Conservation (phyloP, 1,140 invertebrate genomes). For the Ips typographus region DNA sequence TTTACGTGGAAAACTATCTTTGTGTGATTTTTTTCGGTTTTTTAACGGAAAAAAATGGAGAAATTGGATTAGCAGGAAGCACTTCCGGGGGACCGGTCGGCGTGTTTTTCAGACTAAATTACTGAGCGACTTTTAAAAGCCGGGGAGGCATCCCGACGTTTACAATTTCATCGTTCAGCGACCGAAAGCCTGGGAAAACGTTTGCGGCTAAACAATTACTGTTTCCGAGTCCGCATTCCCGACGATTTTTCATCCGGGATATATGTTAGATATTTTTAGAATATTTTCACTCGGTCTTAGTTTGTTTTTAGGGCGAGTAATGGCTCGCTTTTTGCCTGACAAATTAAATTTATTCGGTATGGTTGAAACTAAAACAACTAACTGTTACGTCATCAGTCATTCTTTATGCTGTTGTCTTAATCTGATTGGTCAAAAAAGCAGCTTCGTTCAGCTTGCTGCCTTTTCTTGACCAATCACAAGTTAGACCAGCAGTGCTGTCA, state of each 20-base stretch:
- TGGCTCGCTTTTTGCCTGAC: not conserved
- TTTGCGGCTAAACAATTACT: slow-evolving; percentile 4
- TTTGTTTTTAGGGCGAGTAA: not conserved
- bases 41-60: too few species aligned
- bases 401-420: too few species aligned
- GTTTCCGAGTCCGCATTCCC: not conserved
- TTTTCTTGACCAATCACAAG: too few species aligned
- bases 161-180: slow-evolving; percentile 6
- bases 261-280: not conserved
- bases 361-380: too few species aligned
- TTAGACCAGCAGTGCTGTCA: too few species aligned
- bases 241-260: slow-evolving; percentile 3
- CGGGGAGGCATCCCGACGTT: slow-evolving; percentile 1
- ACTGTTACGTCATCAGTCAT: too few species aligned
- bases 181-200: not conserved
- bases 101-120: slow-evolving; percentile 1
- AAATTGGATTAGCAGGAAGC: slow-evolving; percentile 2
- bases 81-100: not conserved
- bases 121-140: slow-evolving; percentile 1
- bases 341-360: too few species aligned
- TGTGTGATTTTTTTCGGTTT: too few species aligned
- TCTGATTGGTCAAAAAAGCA: too few species aligned
- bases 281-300: not conserved
- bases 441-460: too few species aligned
- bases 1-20: too few species aligned